phyloP scores from a whole-genome alignment of 92 coral and sea anemone genomes.

The Chrysogorgia sp. region DNA sequence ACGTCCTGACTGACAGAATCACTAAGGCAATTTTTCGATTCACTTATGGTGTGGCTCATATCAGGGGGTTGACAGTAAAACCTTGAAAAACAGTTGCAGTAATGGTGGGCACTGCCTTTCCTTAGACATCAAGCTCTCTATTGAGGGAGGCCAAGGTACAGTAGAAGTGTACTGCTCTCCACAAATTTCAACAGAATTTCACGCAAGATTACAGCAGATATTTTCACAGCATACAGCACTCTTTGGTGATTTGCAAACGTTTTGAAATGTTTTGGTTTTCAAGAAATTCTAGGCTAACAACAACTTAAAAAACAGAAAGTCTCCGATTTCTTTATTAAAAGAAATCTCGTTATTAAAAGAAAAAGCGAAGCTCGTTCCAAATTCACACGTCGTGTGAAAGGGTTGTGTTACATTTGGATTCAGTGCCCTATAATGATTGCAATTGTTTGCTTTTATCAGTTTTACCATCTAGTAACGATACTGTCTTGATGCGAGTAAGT shows the following conservation, averaged over 20 bases:
- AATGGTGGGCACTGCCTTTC: not conserved
- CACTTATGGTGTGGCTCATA: not conserved
- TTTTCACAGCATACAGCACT: constrained; percentile 8
- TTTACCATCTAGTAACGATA: no score
- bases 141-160: not conserved
- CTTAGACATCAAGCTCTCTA: constrained; percentile 17
- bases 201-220: constrained; percentile 29
- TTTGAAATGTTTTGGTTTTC: not conserved
- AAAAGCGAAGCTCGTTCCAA: no score
- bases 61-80: not conserved
- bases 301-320: constrained; percentile 7
- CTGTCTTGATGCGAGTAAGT: no score
- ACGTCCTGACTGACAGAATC: constrained; percentile 10
- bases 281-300: constrained; percentile 9
- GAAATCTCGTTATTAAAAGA: no score
- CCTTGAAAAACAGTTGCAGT: not conserved
- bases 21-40: not conserved
- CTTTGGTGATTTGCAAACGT: not conserved
- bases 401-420: no score
- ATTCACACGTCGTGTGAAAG: no score
- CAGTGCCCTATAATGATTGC: no score
- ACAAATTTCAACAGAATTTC: constrained; percentile 13
- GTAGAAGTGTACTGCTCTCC: not conserved
- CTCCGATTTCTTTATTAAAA: no score
- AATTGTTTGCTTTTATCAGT: no score